These are phyloP conservation scores for Gambusia holbrooki DNA, from an alignment of 2,113 vertebrate genomes.

Conservation along the genomic window DNA sequence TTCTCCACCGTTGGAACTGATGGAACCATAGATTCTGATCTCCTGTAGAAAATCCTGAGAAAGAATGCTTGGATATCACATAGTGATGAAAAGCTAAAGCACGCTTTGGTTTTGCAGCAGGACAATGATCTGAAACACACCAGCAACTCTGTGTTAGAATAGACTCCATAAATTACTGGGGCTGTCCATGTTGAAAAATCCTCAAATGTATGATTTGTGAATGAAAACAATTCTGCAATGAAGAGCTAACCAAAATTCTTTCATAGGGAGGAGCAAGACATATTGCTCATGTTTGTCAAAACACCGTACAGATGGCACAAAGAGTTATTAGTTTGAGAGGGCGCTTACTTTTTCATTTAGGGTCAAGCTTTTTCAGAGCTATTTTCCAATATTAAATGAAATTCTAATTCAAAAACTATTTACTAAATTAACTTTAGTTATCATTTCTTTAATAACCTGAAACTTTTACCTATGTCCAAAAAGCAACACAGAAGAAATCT, in stretches of 20 bases:
- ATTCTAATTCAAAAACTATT: background rate
- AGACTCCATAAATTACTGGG: too few species aligned
- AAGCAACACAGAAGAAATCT: background rate
- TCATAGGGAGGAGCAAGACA: too few species aligned
- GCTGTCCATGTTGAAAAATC: too few species aligned
- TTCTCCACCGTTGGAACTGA: background rate
- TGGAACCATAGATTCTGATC: background rate
- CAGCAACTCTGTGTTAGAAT: too few species aligned
- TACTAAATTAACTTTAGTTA: background rate
- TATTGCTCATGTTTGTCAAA: too few species aligned
- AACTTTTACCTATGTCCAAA: background rate
- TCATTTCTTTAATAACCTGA: background rate
- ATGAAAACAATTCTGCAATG: too few species aligned
- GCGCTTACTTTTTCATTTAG: background rate
- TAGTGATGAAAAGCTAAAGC: background rate
- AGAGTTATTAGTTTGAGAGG: too few species aligned
- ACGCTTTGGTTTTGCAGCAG: background rate
- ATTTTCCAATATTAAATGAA: too few species aligned
- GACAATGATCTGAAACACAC: too few species aligned
- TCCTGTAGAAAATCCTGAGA: background rate
- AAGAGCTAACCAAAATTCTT: too few species aligned
- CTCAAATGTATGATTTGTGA: too few species aligned
- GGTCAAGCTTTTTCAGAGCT: background rate
- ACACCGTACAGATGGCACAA: too few species aligned
- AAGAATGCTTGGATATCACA: background rate